Base-by-base conservation (phyloP, 2,888 invertebrate species). In the Dasysyrphus tricinctus region DNA sequence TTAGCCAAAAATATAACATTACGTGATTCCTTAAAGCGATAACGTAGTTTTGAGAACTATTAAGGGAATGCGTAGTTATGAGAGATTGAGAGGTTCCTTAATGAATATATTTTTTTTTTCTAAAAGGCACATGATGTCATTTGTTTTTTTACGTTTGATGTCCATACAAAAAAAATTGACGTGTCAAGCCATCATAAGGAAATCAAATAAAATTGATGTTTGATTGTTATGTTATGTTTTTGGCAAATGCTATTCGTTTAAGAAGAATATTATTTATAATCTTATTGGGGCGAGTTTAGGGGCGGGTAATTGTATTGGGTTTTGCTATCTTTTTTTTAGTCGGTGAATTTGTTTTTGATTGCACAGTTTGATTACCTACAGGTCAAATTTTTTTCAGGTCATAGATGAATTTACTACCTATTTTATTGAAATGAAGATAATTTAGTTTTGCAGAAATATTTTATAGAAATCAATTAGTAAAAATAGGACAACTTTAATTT, bases 21-120 rank as follows among this genome's bases (percentile, higher is more conserved):
- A 80, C 80, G 80, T 32, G 51, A n/a, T 67, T 85, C 59, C 76
- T 67, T 76, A 19, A 54, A 37, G 59, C 32, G 59, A 57, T 80
- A 24, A 72, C 72, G 80, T 72, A 84, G 51, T 37, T 24, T 57
- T 3, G 51, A 24, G 59, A 69, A 57, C 49, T 63, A 29, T 69
- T 56, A 32, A 42, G 69, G 54, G 69, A 69, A 65, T 73, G 75
- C 80, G 63, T 51, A 56, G 75, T 70, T 80, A 51, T 29, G 67
- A 61, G 6, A 32, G 5, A 32, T n/a, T n/a, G 32, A 6, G 76
- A 67, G 72, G 54, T 76, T 84, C 80, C 80, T 57, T 67, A 29
- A 59, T 32, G 37, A 56, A 11, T 24, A 24, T 24, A 24, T 39
- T 24, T 54, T 34, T 51, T 39, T 54, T 37, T 39, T 6, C 0